Percentiles rank a stretch among this genome's conserved stretches.
These are phyloP conservation scores for Tribolium madens DNA, from an alignment of 1,140 invertebrate species.

Conservation along the genomic window DNA sequence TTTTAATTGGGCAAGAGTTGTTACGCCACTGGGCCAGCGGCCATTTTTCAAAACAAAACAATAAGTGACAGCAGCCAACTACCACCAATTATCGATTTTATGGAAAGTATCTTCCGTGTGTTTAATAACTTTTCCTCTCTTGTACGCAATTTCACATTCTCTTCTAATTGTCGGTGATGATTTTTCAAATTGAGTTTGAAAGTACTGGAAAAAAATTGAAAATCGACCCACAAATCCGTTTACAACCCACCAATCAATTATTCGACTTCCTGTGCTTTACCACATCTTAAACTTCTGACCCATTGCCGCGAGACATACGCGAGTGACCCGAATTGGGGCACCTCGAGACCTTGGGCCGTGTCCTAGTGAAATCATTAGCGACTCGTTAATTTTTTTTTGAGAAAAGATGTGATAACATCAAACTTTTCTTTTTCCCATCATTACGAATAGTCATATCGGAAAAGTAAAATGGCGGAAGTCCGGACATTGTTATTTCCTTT, in stretches of 20 bases:
- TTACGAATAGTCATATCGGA: background rate
- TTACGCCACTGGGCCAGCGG: no score
- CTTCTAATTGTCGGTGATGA: background rate
- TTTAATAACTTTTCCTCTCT: constrained; percentile 12
- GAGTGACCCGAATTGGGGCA: background rate
- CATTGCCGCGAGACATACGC: background rate
- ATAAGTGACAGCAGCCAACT: background rate
- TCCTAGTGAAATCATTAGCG: constrained; percentile 2
- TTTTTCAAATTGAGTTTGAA: background rate
- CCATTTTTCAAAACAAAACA: no score
- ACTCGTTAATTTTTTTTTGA: no score
- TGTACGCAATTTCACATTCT: constrained; percentile 10
- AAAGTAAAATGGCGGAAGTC: background rate
- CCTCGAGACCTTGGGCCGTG: background rate
- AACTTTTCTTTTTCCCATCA: background rate
- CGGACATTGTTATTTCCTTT: background rate
- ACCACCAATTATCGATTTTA: constrained; percentile 3
- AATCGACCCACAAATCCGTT: constrained; percentile 1
- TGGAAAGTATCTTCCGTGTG: background rate
- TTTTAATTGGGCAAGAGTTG: no score
- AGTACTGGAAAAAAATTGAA: background rate
- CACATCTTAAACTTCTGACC: constrained; percentile 28
- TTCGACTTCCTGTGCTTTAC: constrained; percentile 18
- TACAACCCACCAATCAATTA: background rate
- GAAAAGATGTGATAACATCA: background rate